Evolutionary conservation across 2,888 invertebrate genomes (phyloP).

Genomic region (Andrena praecox): DNA sequence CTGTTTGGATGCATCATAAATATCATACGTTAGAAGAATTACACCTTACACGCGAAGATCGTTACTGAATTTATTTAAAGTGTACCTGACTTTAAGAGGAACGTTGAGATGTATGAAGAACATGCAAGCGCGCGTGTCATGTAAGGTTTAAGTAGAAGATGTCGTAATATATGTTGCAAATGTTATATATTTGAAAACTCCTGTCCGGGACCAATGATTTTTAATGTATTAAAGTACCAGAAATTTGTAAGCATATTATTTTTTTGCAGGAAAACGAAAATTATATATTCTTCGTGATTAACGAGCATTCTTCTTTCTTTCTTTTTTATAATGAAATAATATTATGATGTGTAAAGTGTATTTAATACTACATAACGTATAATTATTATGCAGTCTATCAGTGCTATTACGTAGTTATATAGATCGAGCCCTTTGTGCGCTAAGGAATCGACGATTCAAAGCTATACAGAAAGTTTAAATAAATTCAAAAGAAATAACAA

Average conservation of each 20-base stretch:
- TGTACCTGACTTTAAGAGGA: constrained; percentile 81
- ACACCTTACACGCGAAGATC: constrained; percentile 47
- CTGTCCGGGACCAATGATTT: constrained; percentile 78
- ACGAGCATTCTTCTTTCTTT: constrained; percentile 22
- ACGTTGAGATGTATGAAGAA: constrained; percentile 59
- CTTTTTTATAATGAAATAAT: constrained; percentile 56
- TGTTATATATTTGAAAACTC: constrained; percentile 76
- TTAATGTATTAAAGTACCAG: constrained; percentile 73
- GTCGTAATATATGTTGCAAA: constrained; percentile 81
- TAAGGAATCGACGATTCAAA: constrained; percentile 13
- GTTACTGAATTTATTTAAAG: constrained; percentile 75
- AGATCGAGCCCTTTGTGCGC: constrained; percentile 30
- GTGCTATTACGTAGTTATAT: constrained; percentile 60
- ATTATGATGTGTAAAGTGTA: constrained; percentile 72
- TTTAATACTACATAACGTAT: constrained; percentile 69
- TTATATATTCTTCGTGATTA: constrained; percentile 63
- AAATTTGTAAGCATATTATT: constrained; percentile 69
- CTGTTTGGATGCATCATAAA: constrained; percentile 23
- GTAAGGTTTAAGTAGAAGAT: constrained; percentile 79
- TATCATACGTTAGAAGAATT: constrained; percentile 35
- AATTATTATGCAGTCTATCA: constrained; percentile 61
- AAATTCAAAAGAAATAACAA: constrained; percentile 36
- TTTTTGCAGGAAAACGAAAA: constrained; percentile 64
- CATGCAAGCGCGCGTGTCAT: constrained; percentile 54
- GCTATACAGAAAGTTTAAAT: constrained; percentile 31